Evolutionary conservation across 23 tunicate genomes (phyloP).

Genomic region (Botrylloides violaceus): DNA sequence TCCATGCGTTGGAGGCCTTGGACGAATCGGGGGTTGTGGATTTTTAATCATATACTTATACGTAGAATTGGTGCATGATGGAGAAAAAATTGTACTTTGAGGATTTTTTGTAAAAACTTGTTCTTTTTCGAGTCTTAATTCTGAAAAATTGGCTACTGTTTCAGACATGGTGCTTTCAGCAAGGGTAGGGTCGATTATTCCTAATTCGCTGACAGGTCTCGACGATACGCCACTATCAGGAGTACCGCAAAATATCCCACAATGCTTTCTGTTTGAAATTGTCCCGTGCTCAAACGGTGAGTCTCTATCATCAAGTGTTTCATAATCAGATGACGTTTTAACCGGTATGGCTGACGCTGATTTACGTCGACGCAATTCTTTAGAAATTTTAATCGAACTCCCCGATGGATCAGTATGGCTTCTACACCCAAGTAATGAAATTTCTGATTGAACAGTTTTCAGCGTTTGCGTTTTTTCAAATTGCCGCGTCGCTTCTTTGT

Average conservation of each 20-base stretch:
- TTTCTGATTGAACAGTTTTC: neutral
- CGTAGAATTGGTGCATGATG: no score
- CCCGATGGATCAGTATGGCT: neutral
- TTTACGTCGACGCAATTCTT: neutral
- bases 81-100: neutral
- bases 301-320: neutral
- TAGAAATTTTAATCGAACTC: neutral
- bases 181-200: neutral
- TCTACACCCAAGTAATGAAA: neutral
- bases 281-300: neutral
- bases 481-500: neutral
- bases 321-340: neutral
- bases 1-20: neutral
- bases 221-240: slow-evolving; percentile 73
- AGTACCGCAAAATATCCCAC: slow-evolving; percentile 14
- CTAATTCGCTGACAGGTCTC: slow-evolving; percentile 36
- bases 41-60: neutral
- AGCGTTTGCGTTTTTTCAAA: neutral
- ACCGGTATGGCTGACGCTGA: neutral
- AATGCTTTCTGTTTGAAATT: neutral
- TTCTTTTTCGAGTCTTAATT: neutral
- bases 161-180: neutral
- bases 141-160: neutral
- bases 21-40: neutral
- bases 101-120: neutral